phyloP scores from a whole-genome alignment of 2,888 invertebrate genomes.

The Brachypalpus laphriformis region DNA sequence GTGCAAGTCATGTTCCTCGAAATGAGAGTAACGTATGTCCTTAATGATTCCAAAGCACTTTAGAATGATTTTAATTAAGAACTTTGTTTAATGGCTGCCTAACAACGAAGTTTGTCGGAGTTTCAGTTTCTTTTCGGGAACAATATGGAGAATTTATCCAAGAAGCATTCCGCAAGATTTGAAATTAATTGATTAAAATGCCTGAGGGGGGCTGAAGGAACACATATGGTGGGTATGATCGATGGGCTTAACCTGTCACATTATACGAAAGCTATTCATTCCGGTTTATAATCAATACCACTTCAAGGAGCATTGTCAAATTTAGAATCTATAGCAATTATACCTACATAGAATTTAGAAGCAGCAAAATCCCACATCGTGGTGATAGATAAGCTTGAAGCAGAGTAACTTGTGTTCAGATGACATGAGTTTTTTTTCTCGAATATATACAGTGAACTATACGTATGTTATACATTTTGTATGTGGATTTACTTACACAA shows the following conservation, averaged over 20 bases:
- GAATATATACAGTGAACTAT: too few species aligned
- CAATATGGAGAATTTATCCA: conserved; percentile 26
- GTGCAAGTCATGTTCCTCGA: conserved; percentile 49
- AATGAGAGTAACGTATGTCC: conserved; percentile 55
- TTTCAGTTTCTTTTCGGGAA: conserved; percentile 18
- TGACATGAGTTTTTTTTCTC: too few species aligned
- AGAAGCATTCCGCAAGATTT: conserved; percentile 24
- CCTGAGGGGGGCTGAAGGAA: not conserved
- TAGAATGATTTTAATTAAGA: conserved; percentile 65
- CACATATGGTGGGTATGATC: conserved; percentile 3
- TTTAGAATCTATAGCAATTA: too few species aligned
- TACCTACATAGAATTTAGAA: too few species aligned
- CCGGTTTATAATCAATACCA: too few species aligned
- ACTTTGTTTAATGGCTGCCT: conserved; percentile 41
- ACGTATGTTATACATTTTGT: too few species aligned
- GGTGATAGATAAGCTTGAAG: too few species aligned
- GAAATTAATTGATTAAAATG: conserved; percentile 53
- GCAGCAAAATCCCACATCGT: too few species aligned
- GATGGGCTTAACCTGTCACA: conserved; percentile 1
- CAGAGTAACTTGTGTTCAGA: too few species aligned
- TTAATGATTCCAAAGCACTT: conserved; percentile 49
- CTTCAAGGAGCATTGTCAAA: too few species aligned
- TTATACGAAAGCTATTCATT: too few species aligned
- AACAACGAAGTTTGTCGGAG: conserved; percentile 29
- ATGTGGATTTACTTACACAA: too few species aligned